phyloP scores from a whole-genome alignment of 1,140 invertebrate genomes.

The Hetaerina americana region DNA sequence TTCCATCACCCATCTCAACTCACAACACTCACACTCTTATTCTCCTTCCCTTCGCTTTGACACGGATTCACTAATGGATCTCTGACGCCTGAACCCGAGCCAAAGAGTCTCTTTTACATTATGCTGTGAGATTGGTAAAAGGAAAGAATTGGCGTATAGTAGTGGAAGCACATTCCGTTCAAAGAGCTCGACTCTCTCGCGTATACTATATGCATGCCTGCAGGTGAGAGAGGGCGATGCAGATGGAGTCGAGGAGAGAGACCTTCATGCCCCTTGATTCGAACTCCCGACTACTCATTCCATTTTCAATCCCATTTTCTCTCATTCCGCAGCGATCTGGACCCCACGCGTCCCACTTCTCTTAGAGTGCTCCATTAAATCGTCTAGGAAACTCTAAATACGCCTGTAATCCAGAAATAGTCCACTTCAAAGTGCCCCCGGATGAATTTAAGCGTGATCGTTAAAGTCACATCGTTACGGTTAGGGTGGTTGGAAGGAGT shows the following conservation, averaged over 20 bases:
- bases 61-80: neutral
- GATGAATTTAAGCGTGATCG: neutral
- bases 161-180: neutral
- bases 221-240: neutral
- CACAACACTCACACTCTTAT: neutral
- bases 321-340: neutral
- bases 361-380: neutral
- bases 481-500: neutral
- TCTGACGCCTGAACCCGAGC: neutral
- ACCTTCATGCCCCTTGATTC: too few species aligned
- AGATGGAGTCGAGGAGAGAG: too few species aligned
- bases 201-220: too few species aligned
- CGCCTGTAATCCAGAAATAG: neutral
- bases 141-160: too few species aligned
- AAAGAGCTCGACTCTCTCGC: neutral
- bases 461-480: neutral
- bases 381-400: neutral
- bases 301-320: neutral
- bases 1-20: neutral
- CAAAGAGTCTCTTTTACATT: neutral
- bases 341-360: neutral
- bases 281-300: neutral
- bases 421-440: too few species aligned
- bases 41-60: neutral
- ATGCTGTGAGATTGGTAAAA: too few species aligned